Percentiles rank a stretch among this genome's conserved stretches.
phyloP scores from a whole-genome alignment of 2,113 vertebrate genomes.

The Scalopus aquaticus region DNA sequence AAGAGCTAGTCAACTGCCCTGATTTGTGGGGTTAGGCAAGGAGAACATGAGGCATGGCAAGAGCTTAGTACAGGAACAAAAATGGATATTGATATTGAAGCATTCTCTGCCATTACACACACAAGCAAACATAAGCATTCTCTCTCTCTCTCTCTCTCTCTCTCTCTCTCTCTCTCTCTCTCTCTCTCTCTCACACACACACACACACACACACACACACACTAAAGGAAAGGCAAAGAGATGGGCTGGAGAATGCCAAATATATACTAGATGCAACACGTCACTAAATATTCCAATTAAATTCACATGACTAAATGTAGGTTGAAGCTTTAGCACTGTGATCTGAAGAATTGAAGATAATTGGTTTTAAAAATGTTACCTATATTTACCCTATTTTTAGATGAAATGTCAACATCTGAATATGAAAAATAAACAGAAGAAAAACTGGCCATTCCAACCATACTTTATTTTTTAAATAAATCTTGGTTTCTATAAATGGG shows the following conservation, averaged over 20 bases:
- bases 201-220: not conserved
- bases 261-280: not conserved
- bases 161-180: too few relatives aligned
- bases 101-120: not conserved
- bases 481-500: not conserved
- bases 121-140: too few relatives aligned
- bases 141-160: too few relatives aligned
- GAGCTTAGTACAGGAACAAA: not conserved
- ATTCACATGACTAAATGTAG: not conserved
- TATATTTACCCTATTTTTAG: conserved; percentile 6
- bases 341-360: not conserved
- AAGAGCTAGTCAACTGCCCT: not conserved
- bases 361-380: not conserved
- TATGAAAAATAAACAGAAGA: not conserved
- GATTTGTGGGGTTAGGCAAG: not conserved
- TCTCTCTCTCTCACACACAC: too few relatives aligned
- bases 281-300: not conserved
- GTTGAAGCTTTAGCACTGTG: not conserved
- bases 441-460: not conserved
- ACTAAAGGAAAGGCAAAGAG: not conserved
- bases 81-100: not conserved
- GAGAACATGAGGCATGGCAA: not conserved
- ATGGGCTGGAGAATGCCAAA: not conserved
- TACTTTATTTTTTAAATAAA: not conserved
- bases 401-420: not conserved